phyloP scores from a whole-genome alignment of 2,113 vertebrate genomes.

The Erinaceus europaeus region DNA sequence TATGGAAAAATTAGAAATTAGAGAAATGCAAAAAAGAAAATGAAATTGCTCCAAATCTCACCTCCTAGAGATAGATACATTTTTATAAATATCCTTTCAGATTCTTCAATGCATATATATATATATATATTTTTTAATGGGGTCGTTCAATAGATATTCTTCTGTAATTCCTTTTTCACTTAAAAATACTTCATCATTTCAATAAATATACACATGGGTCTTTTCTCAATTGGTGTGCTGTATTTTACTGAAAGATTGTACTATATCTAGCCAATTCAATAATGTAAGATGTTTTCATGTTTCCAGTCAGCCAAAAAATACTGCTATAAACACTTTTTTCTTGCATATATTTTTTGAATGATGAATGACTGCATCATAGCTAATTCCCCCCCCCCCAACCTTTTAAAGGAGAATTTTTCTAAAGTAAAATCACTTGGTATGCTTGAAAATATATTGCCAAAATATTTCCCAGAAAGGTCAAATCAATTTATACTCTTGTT shows the following conservation, averaged over 20 bases:
- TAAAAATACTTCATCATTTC: constrained; percentile 17
- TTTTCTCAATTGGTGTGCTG: neutral
- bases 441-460: constrained; percentile 28
- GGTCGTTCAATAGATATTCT: neutral
- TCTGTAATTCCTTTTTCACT: neutral
- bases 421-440: constrained; percentile 2
- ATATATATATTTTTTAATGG: neutral
- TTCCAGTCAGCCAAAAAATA: neutral
- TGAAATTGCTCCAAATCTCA: constrained; percentile 68
- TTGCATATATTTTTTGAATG: constrained; percentile 29
- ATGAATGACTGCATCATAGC: constrained; percentile 16
- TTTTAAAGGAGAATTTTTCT: constrained; percentile 8
- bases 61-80: constrained; percentile 58
- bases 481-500: neutral
- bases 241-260: constrained; percentile 5
- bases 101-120: constrained; percentile 10
- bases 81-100: constrained; percentile 31
- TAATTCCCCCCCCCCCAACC: neutral
- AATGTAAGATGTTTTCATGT: constrained; percentile 36
- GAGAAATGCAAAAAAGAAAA: constrained; percentile 64
- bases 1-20: constrained; percentile 70
- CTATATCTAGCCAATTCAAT: neutral
- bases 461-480: constrained; percentile 33
- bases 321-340: constrained; percentile 3
- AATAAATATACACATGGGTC: neutral